Evolutionary conservation across 2,888 invertebrate genomes (phyloP).

Genomic region (Phorcus lineatus): DNA sequence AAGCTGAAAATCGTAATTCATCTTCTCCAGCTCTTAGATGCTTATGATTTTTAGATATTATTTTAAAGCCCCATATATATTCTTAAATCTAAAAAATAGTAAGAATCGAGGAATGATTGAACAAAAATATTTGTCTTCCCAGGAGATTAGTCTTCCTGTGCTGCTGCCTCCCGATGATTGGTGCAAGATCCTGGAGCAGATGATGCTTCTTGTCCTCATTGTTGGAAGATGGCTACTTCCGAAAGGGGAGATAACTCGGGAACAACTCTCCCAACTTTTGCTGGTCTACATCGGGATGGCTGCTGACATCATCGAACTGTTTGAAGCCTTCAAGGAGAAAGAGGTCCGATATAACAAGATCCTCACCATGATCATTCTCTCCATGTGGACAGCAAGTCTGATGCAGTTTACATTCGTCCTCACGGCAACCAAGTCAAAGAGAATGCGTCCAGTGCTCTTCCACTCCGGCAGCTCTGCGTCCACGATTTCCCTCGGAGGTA

Average conservation of each 20-base stretch:
- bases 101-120: too few relatives aligned
- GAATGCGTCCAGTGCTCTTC: constrained; percentile 65
- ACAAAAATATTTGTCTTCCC: constrained; percentile 1
- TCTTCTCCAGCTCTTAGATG: too few relatives aligned
- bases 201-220: constrained; percentile 56
- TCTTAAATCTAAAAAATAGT: too few relatives aligned
- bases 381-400: constrained; percentile 72
- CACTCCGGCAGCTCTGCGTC: constrained; percentile 20
- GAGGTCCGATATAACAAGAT: constrained; percentile 79
- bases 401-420: constrained; percentile 78
- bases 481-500: constrained; percentile 14
- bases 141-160: constrained; percentile 37
- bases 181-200: constrained; percentile 58
- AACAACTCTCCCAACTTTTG: constrained; percentile 67
- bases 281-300: constrained; percentile 71
- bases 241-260: constrained; percentile 59
- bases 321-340: constrained; percentile 86
- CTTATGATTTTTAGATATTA: too few relatives aligned
- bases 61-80: too few relatives aligned
- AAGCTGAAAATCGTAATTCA: too few relatives aligned
- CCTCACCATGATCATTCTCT: constrained; percentile 78
- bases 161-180: constrained; percentile 46
- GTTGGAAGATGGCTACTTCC: constrained; percentile 64
- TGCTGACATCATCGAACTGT: constrained; percentile 82
- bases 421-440: constrained; percentile 67